Base-by-base conservation (phyloP, 2,888 invertebrate species). In the Aleiodes alternator region DNA sequence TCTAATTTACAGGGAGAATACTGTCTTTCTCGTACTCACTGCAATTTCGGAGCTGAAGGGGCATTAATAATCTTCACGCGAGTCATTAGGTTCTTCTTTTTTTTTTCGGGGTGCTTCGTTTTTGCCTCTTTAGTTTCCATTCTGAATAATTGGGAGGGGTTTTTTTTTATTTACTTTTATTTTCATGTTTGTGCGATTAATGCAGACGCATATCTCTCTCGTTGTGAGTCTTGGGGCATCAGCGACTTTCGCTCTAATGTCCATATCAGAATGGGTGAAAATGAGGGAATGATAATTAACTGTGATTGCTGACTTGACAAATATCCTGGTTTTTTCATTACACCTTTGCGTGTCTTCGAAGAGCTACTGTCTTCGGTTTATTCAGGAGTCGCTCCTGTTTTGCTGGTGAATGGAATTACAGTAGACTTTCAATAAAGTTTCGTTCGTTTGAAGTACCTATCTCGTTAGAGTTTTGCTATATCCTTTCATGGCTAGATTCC, bases 1-100 rank as follows among this genome's bases (percentile, higher is more conserved):
- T 76, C 81, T 81, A 79, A 78, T 82, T 81, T 80, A 80, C 79
- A 78, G 78, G 76, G 69, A 61, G 71, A 16, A n/a, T 7, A 38
- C 34, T 59, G 59, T 59, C 59, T 38, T 34, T 29, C 16, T 43
- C 69, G 8, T 56, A 31, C 70, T 51, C 68, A 12, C 34, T 53
- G 56, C 59, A 34, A 57, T 43, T 8, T 51, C 14, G 34, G 48
- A n/a, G 66, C 8, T 53, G 69, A 29, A 6, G 34, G 34, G 12
- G 74, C 77, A 79, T 79, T 79, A 79, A 79, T 79, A 77, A 79
- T 73, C 76, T 73, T 64, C 75, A 53, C 70, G 72, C 66, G 76
- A 73, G 73, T 79, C 76, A 79, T 79, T 79, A 78, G 77, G 14
- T 31, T 38, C 8, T 80, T 77, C 79, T 80, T 73, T 70, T 23